Percentiles rank a stretch among this genome's conserved stretches.
phyloP scores from a whole-genome alignment of 2,797 vertebrate species.

The Enteromius anoplus region DNA sequence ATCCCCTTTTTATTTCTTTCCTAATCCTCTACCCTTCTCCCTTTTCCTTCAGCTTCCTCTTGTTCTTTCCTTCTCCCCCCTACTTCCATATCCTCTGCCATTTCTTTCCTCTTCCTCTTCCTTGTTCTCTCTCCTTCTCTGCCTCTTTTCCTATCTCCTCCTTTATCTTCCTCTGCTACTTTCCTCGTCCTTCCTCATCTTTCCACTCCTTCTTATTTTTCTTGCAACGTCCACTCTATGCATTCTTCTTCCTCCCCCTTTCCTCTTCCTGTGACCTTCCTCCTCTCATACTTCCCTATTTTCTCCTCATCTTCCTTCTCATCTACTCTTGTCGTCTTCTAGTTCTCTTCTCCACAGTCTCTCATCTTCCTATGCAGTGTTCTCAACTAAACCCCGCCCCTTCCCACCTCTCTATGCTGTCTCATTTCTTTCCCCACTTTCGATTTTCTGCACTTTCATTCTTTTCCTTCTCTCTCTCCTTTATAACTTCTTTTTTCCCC shows the following conservation, averaged over 20 bases:
- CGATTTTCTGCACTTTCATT: constrained; percentile 48
- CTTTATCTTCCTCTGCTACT: background rate
- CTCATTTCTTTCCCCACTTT: constrained; percentile 54
- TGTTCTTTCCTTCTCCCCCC: background rate
- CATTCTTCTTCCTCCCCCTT: background rate
- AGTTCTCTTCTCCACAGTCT: background rate
- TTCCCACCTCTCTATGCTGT: background rate
- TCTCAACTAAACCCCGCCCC: background rate
- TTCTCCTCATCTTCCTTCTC: background rate
- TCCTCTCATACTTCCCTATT: background rate
- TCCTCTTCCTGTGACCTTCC: background rate
- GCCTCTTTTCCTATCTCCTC: background rate
- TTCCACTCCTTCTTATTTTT: background rate
- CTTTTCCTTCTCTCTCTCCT: constrained; percentile 63
- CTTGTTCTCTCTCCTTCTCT: constrained; percentile 19
- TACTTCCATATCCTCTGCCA: constrained; percentile 46
- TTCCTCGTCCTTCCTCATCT: background rate
- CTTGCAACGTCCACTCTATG: background rate
- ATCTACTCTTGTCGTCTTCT: constrained; percentile 44
- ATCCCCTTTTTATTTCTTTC: constrained; percentile 42
- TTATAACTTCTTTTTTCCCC: constrained; percentile 74
- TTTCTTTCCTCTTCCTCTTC: constrained; percentile 18
- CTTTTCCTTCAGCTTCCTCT: constrained; percentile 40
- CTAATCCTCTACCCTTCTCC: constrained; percentile 65
- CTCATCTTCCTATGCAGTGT: background rate